These are phyloP conservation scores for Orthosia incerta DNA, from an alignment of 2,888 invertebrate species.

Conservation along the genomic window DNA sequence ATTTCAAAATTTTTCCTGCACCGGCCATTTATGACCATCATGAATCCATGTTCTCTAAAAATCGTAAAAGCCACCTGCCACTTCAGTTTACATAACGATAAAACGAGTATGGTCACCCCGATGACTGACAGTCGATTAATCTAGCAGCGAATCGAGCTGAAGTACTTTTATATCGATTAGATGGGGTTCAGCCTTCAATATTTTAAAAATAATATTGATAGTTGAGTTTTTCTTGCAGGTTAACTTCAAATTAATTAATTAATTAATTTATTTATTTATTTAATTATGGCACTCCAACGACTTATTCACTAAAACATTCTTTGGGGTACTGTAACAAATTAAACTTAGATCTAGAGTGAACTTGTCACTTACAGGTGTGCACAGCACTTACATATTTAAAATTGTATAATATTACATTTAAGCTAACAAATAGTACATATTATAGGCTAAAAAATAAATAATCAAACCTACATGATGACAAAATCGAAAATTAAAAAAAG, in stretches of 20 bases:
- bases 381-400: too few relatives aligned
- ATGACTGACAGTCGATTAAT: conserved; percentile 55
- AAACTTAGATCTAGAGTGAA: too few relatives aligned
- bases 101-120: conserved; percentile 46
- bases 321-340: too few relatives aligned
- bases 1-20: neutral
- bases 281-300: too few relatives aligned
- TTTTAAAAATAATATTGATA: neutral
- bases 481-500: too few relatives aligned
- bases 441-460: too few relatives aligned
- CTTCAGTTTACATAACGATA: conserved; percentile 35
- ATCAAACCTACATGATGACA: too few relatives aligned
- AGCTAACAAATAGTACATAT: too few relatives aligned
- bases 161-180: conserved; percentile 31
- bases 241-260: neutral
- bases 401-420: too few relatives aligned
- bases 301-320: too few relatives aligned
- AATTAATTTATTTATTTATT: too few relatives aligned
- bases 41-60: conserved; percentile 5
- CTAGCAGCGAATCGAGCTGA: conserved; percentile 29
- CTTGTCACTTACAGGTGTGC: too few relatives aligned
- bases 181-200: conserved; percentile 1
- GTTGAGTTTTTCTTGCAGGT: neutral
- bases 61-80: conserved; percentile 31
- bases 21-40: neutral